A percentile compares a stretch with the other conserved stretches of the same genome.
phyloP scores from a whole-genome alignment of 1,140 invertebrate genomes.

The Bombus haemorrhoidalis region DNA sequence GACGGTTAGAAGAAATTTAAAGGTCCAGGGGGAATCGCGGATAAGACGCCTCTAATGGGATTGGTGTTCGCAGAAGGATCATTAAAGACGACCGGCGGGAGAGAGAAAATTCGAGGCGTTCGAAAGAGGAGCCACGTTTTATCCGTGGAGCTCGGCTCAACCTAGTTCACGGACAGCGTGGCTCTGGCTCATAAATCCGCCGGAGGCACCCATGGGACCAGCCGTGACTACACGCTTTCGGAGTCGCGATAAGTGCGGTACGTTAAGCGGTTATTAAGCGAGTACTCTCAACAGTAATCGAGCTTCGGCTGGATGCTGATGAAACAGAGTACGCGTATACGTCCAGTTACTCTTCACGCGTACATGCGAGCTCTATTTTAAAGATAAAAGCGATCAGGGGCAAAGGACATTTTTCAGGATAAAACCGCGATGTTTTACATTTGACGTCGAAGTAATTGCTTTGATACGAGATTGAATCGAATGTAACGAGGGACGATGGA shows the following conservation, averaged over 20 bases:
- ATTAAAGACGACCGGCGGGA: conserved; percentile 55
- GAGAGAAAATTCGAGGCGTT: conserved; percentile 5
- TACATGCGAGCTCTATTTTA: background rate
- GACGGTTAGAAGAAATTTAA: conserved; percentile 69
- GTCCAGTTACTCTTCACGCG: background rate
- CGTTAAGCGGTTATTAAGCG: conserved; percentile 64
- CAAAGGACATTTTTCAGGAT: background rate
- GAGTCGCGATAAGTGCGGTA: conserved; percentile 53
- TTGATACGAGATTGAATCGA: conserved; percentile 23
- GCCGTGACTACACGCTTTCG: conserved; percentile 32
- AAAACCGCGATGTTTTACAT: background rate
- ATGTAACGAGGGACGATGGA: conserved; percentile 12
- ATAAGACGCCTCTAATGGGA: conserved; percentile 72
- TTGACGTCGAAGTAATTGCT: conserved; percentile 3
- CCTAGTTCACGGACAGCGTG: conserved; percentile 44
- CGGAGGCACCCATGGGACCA: conserved; percentile 43
- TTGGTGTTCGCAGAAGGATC: conserved; percentile 71
- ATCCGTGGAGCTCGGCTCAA: conserved; percentile 36
- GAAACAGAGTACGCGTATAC: background rate
- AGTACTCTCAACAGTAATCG: conserved; percentile 34
- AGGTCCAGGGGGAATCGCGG: conserved; percentile 69
- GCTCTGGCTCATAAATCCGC: conserved; percentile 56
- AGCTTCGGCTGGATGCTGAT: background rate
- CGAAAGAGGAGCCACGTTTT: conserved; percentile 41
- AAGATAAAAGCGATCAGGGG: background rate